phyloP scores from a whole-genome alignment of 2,888 invertebrate species.

The Heliothis peltigera region DNA sequence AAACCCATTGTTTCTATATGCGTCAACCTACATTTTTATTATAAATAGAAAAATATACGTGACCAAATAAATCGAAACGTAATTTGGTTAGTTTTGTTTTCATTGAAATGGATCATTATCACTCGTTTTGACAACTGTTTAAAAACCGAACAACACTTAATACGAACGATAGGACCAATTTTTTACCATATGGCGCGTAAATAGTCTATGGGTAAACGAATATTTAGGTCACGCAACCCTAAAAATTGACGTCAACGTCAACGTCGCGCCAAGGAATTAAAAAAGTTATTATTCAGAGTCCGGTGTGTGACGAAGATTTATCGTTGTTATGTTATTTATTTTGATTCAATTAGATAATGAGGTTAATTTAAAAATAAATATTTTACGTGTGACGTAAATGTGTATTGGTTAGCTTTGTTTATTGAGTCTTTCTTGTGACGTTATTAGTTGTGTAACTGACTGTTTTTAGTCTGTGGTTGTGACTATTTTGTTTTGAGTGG shows the following conservation, averaged over 20 bases:
- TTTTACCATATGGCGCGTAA: slow-evolving; percentile 18
- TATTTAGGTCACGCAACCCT: slow-evolving; percentile 48
- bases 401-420: slow-evolving; percentile 39
- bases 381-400: slow-evolving; percentile 25
- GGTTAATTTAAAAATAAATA: slow-evolving; percentile 28
- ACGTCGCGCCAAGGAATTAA: slow-evolving; percentile 44
- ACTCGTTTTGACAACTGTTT: neutral
- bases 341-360: slow-evolving; percentile 45
- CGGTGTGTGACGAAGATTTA: slow-evolving; percentile 41
- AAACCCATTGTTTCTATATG: slow-evolving; percentile 30
- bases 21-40: neutral
- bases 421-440: slow-evolving; percentile 14
- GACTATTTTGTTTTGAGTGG: neutral
- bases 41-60: neutral
- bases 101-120: neutral
- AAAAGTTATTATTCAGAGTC: slow-evolving; percentile 43
- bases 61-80: neutral
- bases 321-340: slow-evolving; percentile 39
- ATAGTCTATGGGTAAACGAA: slow-evolving; percentile 12
- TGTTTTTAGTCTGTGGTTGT: neutral
- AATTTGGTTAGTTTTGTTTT: neutral
- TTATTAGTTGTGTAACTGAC: neutral
- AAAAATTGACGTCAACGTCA: slow-evolving; percentile 52
- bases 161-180: slow-evolving; percentile 11
- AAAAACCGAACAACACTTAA: neutral